Conservation (phyloP, 1,140 invertebrate genomes). For the Drosophila setifemur region DNA sequence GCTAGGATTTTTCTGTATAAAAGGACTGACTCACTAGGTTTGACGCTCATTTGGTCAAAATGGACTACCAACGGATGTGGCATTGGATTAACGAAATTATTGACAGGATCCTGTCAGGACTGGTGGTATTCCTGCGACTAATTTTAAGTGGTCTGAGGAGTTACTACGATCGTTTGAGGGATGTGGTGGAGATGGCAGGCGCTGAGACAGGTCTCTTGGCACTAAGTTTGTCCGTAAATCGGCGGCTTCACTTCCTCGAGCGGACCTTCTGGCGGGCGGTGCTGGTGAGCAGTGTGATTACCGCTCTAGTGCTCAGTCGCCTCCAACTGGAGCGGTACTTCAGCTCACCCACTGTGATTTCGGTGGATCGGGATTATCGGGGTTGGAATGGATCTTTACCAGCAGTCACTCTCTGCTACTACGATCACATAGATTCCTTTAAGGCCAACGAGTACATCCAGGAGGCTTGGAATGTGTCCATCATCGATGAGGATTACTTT, state of each 20-base stretch:
- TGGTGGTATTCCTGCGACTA: background rate
- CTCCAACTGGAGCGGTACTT: conserved; percentile 79
- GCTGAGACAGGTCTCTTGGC: conserved; percentile 65
- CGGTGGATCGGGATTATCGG: conserved; percentile 86
- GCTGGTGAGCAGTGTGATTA: conserved; percentile 46
- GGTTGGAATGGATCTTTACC: conserved; percentile 87
- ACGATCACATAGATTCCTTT: conserved; percentile 82
- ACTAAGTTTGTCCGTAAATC: conserved; percentile 52
- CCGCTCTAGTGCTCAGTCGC: conserved; percentile 47
- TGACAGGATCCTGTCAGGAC: background rate
- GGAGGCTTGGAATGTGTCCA: conserved; percentile 73
- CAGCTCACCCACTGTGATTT: conserved; percentile 86
- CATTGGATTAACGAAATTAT: background rate
- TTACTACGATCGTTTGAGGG: conserved; percentile 1
- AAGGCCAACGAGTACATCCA: conserved; percentile 75
- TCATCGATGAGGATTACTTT: conserved; percentile 77
- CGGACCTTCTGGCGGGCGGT: conserved; percentile 59
- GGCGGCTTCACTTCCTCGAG: conserved; percentile 50
- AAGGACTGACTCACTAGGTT: background rate
- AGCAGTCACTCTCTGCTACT: conserved; percentile 84
- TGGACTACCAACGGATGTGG: conserved; percentile 4
- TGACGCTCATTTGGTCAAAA: conserved; percentile 10
- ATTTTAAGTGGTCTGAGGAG: background rate
- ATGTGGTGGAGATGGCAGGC: conserved; percentile 48
- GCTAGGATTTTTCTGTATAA: conserved; percentile 14